Conservation (phyloP, 2,797 vertebrate species). For the Geotrypetes seraphini region DNA sequence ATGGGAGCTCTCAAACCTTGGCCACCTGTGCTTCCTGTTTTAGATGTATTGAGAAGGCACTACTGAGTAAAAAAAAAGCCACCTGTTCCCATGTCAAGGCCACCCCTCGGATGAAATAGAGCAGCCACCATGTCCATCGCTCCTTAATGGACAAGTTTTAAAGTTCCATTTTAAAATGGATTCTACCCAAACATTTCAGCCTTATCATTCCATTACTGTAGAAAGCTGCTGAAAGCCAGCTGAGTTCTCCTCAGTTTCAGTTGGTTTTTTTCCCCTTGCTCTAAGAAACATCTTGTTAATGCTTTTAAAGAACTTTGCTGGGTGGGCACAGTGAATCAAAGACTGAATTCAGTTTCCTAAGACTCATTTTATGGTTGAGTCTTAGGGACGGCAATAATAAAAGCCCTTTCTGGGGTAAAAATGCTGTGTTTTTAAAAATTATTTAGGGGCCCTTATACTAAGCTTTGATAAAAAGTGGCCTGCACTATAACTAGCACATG, state of each 20-base stretch:
- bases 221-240: not conserved
- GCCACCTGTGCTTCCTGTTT: conserved; percentile 1
- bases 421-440: too few species aligned
- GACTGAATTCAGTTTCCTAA: conserved; percentile 29
- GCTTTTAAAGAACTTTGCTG: accelerated
- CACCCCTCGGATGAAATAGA: not conserved
- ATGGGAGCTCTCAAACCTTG: not conserved
- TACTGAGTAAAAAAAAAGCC: conserved; percentile 20
- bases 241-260: conserved; percentile 1
- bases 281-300: accelerated
- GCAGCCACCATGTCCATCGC: not conserved
- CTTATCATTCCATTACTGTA: not conserved
- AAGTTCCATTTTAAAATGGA: not conserved
- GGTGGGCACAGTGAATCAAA: not conserved
- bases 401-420: too few species aligned
- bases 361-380: not conserved
- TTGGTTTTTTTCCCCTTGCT: not conserved
- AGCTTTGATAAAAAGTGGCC: too few species aligned
- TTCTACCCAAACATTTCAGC: not conserved
- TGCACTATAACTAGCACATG: too few species aligned
- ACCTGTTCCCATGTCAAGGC: not conserved
- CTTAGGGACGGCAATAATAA: too few species aligned
- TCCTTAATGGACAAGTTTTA: conserved; percentile 1
- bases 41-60: conserved; percentile 4
- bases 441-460: too few species aligned